Evolutionary conservation across 2,797 vertebrate genomes (phyloP).

Genomic region (Hydrolagus colliei): DNA sequence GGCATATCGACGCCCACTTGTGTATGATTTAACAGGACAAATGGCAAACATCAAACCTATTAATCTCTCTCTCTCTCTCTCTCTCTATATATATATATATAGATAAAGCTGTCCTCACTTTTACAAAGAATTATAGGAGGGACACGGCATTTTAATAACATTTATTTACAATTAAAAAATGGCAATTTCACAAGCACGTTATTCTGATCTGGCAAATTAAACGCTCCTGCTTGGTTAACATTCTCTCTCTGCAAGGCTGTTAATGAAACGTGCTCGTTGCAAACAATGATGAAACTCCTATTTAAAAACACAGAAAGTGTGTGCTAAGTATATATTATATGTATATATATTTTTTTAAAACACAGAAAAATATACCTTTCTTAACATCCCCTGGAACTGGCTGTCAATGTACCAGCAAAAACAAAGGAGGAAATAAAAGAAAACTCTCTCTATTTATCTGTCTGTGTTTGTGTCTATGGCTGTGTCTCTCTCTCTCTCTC

Average conservation of each 20-base stretch:
- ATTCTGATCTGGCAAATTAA: no score
- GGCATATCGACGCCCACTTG: not conserved
- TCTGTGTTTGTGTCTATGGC: no score
- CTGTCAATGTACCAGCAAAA: not conserved
- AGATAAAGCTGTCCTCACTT: not conserved
- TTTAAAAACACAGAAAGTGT: not conserved
- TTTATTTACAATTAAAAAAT: not conserved
- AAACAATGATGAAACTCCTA: not conserved
- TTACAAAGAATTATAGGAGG: not conserved
- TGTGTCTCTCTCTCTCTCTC: no score
- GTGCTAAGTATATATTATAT: not conserved
- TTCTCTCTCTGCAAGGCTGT: no score
- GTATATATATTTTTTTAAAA: no score
- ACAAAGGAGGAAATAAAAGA: not conserved
- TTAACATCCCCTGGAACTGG: not conserved
- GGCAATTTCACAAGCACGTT: not conserved
- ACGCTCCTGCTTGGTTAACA: no score
- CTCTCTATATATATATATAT: no score
- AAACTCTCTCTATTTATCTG: not conserved
- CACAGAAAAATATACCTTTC: constrained; percentile 9
- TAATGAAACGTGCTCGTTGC: no score
- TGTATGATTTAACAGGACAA: not conserved
- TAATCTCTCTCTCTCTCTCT: no score
- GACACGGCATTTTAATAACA: not conserved
- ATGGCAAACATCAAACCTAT: not conserved